Evolutionary conservation across 2,888 invertebrate species (phyloP).

Genomic region (Phyllotreta striolata): DNA sequence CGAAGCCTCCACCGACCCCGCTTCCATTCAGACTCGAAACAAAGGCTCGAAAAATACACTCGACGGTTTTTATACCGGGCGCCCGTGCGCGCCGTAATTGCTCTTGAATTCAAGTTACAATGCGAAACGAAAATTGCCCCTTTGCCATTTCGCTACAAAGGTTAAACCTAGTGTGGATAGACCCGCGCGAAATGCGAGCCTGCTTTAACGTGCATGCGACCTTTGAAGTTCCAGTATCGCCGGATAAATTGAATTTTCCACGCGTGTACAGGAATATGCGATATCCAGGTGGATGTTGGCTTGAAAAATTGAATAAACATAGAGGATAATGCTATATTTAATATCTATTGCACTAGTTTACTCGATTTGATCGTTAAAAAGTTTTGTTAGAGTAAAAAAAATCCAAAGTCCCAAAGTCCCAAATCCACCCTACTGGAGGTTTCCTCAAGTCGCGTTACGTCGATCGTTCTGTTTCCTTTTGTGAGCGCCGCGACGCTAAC

Average conservation of each 20-base stretch:
- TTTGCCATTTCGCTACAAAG: conserved; percentile 20
- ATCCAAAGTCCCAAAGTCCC: neutral
- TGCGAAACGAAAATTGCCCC: neutral
- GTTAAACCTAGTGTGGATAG: conserved; percentile 3
- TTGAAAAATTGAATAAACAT: no score
- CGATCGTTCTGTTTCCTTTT: conserved; percentile 50
- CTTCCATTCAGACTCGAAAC: neutral
- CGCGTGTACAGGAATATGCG: no score
- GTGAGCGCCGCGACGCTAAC: conserved; percentile 55
- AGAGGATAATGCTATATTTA: no score
- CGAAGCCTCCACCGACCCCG: neutral
- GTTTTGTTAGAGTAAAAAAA: neutral
- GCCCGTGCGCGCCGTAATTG: conserved; percentile 8
- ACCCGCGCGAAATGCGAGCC: conserved; percentile 7
- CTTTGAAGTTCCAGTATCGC: neutral
- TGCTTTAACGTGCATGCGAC: neutral
- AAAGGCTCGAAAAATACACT: neutral
- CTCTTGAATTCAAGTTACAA: conserved; percentile 15
- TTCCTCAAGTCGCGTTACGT: conserved; percentile 16
- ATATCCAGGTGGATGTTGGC: no score
- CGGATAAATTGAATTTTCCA: no score
- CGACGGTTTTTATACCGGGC: conserved; percentile 6
- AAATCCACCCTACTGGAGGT: conserved; percentile 22
- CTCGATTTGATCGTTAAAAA: no score
- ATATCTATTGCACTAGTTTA: no score